phyloP scores from a whole-genome alignment of 1,140 invertebrate species.

The Drosophila kohkoa region DNA sequence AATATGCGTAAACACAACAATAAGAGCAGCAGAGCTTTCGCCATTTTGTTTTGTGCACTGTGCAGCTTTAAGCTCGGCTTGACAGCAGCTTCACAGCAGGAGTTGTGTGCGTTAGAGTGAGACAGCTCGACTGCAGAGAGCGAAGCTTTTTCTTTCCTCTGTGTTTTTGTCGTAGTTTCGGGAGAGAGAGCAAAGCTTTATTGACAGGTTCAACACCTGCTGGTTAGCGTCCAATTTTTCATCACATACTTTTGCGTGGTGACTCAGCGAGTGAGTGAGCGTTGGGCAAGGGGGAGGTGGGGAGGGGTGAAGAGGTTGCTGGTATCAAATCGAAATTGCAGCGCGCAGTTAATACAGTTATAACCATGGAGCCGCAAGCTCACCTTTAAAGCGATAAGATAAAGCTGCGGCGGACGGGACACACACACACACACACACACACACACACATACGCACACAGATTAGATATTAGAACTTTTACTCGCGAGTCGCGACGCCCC shows the following conservation, averaged over 20 bases:
- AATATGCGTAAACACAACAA: not conserved
- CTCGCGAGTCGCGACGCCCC: conserved; percentile 5
- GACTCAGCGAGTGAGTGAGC: conserved; percentile 9
- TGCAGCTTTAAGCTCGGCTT: not conserved
- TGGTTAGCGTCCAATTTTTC: conserved; percentile 7
- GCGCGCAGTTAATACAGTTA: conserved; percentile 42
- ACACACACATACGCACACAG: not conserved
- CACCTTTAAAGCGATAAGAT: conserved; percentile 79
- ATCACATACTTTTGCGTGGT: conserved; percentile 23
- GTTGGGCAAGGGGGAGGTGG: not conserved
- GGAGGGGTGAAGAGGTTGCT: not conserved
- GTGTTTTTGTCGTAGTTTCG: no score
- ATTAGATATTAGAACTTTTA: conserved; percentile 2
- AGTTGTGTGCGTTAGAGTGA: not conserved
- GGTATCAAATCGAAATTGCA: conserved; percentile 35
- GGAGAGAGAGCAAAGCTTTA: not conserved
- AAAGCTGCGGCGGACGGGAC: conserved; percentile 43
- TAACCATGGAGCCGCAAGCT: conserved; percentile 71
- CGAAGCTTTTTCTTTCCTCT: not conserved
- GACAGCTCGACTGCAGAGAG: not conserved
- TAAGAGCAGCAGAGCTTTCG: not conserved
- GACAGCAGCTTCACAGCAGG: not conserved
- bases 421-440: conserved; percentile 52
- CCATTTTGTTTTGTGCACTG: not conserved
- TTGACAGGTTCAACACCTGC: conserved; percentile 18